Conservation (phyloP, 2,113 vertebrate species). For the Lathamus discolor region DNA sequence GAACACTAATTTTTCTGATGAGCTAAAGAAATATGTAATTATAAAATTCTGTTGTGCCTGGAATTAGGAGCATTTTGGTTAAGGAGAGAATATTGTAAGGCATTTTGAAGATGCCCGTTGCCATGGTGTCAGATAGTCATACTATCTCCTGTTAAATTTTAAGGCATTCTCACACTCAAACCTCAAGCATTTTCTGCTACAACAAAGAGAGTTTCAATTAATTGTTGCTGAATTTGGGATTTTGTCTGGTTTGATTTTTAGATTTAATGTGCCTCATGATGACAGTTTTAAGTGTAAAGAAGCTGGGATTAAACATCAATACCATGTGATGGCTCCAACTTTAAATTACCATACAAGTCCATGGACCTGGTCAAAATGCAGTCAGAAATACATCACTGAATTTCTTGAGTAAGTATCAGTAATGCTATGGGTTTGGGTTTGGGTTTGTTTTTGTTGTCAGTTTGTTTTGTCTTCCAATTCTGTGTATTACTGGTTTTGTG, state of each 20-base stretch:
- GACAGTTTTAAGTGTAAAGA: slow-evolving; percentile 95
- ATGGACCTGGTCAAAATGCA: slow-evolving; percentile 98
- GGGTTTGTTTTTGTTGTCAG: background rate
- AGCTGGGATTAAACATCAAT: slow-evolving; percentile 88
- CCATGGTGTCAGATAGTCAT: background rate
- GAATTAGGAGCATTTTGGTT: background rate
- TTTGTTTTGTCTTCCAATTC: background rate
- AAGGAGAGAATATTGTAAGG: background rate
- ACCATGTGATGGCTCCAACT: slow-evolving; percentile 95
- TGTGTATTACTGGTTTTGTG: background rate
- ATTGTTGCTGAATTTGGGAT: slow-evolving; percentile 11
- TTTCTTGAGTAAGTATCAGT: slow-evolving; percentile 91
- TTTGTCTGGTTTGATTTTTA: slow-evolving; percentile 69
- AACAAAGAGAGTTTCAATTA: background rate
- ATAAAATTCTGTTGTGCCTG: background rate
- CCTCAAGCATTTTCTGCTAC: background rate
- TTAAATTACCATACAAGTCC: slow-evolving; percentile 95
- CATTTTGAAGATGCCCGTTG: background rate
- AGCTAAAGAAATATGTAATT: background rate
- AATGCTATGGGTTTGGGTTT: background rate
- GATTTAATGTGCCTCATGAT: slow-evolving; percentile 96
- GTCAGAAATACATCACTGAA: slow-evolving; percentile 96
- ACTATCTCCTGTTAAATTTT: background rate
- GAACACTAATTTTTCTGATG: background rate
- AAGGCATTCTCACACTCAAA: background rate